phyloP scores from a whole-genome alignment of 1,140 invertebrate genomes.

The Drosophila lowei region DNA sequence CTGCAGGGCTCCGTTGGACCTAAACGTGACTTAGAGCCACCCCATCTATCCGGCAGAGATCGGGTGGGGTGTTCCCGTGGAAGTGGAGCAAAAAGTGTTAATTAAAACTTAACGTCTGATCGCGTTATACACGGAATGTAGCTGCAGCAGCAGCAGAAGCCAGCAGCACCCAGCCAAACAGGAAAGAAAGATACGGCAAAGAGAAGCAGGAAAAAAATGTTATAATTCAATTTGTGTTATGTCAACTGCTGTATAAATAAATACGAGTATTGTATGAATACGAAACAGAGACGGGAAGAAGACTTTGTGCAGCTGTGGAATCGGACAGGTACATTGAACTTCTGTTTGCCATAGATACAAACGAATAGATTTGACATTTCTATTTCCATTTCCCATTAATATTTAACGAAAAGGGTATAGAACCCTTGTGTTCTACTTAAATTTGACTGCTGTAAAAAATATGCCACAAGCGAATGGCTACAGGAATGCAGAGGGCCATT shows the following conservation, averaged over 20 bases:
- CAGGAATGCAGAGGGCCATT: too few species aligned
- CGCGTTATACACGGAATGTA: constrained; percentile 49
- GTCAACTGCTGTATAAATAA: constrained; percentile 52
- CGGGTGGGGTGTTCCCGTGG: not conserved
- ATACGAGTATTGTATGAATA: not conserved
- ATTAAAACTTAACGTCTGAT: constrained; percentile 74
- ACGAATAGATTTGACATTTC: too few species aligned
- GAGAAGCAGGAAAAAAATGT: constrained; percentile 36
- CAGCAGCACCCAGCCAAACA: constrained; percentile 12
- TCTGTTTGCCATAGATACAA: not conserved
- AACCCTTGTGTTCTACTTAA: too few species aligned
- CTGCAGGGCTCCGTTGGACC: constrained; percentile 3
- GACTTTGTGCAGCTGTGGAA: constrained; percentile 34
- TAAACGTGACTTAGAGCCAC: constrained; percentile 32
- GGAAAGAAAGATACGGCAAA: constrained; percentile 22
- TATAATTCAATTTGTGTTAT: constrained; percentile 72
- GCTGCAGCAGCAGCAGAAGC: constrained; percentile 24
- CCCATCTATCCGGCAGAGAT: constrained; percentile 9
- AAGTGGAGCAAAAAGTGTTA: constrained; percentile 60
- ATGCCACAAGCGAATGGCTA: too few species aligned
- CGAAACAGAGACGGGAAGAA: not conserved
- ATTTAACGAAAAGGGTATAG: too few species aligned
- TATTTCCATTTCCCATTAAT: too few species aligned
- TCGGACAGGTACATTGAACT: constrained; percentile 56
- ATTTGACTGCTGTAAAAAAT: too few species aligned